Conservation (phyloP, 2,888 invertebrate species). For the Hedychridium roseum region DNA sequence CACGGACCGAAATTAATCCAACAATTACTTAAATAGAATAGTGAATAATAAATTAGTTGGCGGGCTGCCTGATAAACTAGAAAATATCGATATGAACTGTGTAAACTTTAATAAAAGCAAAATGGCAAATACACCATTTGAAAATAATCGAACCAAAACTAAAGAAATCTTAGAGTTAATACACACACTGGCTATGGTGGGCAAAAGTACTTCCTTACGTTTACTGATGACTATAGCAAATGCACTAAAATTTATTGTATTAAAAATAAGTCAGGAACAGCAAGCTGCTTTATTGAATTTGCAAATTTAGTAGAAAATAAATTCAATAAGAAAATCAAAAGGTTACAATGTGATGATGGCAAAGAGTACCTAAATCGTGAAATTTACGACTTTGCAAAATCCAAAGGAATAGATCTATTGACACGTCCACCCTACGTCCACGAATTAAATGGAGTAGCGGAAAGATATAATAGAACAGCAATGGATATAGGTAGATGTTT, state of each 20-base stretch:
- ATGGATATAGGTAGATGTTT: conserved; percentile 27
- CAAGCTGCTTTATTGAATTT: conserved; percentile 13
- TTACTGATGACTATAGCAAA: conserved; percentile 17
- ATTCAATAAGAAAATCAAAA: conserved; percentile 9
- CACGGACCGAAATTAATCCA: too few relatives aligned
- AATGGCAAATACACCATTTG: conserved; percentile 22
- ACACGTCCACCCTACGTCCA: conserved; percentile 25
- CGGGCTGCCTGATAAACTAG: conserved; percentile 12
- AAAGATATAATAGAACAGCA: conserved; percentile 23
- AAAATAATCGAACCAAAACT: conserved; percentile 23
- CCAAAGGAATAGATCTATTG: conserved; percentile 19
- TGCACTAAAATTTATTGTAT: conserved; percentile 14
- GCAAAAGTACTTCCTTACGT: conserved; percentile 23
- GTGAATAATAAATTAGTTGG: conserved; percentile 15
- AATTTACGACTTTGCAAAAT: conserved; percentile 15
- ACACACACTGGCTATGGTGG: conserved; percentile 18
- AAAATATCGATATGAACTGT: conserved; percentile 14
- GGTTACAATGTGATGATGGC: conserved; percentile 20
- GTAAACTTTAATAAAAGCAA: conserved; percentile 12
- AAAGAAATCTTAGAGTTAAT: conserved; percentile 11
- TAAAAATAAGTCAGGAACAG: conserved; percentile 17
- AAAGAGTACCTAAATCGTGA: conserved; percentile 20
- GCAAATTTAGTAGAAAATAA: conserved; percentile 18
- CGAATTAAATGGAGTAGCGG: conserved; percentile 25
- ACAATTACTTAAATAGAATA: conserved; percentile 12